These are phyloP conservation scores for Pongo pygmaeus DNA, from an alignment of 2,113 vertebrate genomes.

Conservation along the genomic window DNA sequence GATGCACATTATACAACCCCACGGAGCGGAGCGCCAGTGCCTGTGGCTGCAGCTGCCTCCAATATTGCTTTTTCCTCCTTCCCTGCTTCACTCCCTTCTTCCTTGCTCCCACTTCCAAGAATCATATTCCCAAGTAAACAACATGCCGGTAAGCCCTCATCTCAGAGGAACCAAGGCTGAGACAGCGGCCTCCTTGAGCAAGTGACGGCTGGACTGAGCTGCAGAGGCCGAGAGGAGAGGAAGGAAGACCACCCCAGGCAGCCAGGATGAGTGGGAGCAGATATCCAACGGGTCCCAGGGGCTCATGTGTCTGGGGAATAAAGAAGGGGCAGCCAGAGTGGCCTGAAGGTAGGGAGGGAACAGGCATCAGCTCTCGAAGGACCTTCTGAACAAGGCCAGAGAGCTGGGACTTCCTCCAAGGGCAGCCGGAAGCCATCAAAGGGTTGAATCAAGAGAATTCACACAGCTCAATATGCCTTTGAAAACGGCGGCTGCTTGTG, in stretches of 20 bases:
- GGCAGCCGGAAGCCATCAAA: not conserved
- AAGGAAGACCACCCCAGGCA: rapidly evolving
- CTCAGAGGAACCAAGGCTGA: not conserved
- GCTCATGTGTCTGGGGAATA: not conserved
- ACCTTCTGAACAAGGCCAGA: not conserved
- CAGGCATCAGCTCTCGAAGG: not conserved
- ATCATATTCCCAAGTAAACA: not conserved
- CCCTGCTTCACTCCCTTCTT: not conserved
- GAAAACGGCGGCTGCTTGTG: rapidly evolving
- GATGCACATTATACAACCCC: not conserved
- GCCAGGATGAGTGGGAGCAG: not conserved
- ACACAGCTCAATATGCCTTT: rapidly evolving
- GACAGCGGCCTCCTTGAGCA: not conserved
- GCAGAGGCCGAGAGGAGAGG: not conserved
- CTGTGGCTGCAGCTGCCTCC: not conserved
- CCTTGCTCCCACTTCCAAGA: not conserved
- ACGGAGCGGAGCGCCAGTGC: rapidly evolving
- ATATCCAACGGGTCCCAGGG: too few species aligned
- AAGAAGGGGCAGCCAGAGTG: not conserved
- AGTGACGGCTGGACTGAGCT: not conserved
- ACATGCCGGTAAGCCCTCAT: not conserved
- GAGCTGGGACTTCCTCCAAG: not conserved
- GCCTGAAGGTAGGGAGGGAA: too few species aligned
- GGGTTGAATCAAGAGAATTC: not conserved
- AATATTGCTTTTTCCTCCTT: rapidly evolving